phyloP scores from a whole-genome alignment of 2,888 invertebrate species.

The Aethes cnicana region DNA sequence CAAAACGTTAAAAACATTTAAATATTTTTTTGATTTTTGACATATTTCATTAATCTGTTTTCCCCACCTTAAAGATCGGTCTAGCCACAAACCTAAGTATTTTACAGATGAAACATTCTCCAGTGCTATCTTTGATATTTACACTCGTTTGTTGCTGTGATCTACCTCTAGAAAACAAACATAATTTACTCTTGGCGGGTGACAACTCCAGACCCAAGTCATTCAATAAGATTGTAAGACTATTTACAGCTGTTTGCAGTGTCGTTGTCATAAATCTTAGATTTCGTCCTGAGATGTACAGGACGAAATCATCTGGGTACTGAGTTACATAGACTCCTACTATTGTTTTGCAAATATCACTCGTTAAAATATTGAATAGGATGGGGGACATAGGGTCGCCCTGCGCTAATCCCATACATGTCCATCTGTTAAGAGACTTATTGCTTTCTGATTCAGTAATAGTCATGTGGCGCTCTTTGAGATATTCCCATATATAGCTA shows the following conservation, averaged over 20 bases:
- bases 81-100: conserved; percentile 37
- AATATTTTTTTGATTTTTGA: conserved; percentile 21
- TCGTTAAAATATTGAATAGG: not conserved
- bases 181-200: not conserved
- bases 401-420: too few species aligned
- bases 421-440: too few species aligned
- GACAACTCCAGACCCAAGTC: not conserved
- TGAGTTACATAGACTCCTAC: not conserved
- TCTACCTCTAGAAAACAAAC: not conserved
- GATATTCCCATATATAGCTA: too few species aligned
- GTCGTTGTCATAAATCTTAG: not conserved
- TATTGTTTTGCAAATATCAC: not conserved
- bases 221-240: not conserved
- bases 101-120: conserved; percentile 7
- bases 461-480: too few species aligned
- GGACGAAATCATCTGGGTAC: not conserved
- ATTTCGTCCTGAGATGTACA: not conserved
- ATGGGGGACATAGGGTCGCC: not conserved
- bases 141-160: not conserved
- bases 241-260: not conserved
- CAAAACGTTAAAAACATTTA: conserved; percentile 35
- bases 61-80: conserved; percentile 31
- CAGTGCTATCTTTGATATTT: not conserved
- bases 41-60: conserved; percentile 34
- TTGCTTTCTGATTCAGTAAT: too few species aligned